Conservation (phyloP, 1,140 invertebrate genomes). For the Eumaeus atala region DNA sequence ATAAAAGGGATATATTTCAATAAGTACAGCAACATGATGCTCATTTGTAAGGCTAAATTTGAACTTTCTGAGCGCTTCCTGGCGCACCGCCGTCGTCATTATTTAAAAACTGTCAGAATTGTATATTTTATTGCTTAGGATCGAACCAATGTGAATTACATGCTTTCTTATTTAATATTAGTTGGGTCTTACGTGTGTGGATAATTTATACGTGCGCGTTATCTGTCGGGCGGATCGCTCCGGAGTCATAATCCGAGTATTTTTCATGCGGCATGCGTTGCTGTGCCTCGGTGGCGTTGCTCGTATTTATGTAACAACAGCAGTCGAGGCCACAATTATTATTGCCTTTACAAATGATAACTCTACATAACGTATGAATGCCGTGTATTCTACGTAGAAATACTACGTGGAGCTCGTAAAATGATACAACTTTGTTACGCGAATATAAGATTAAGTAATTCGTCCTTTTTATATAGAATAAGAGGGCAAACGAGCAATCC, state of each 20-base stretch:
- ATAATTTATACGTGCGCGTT: constrained; percentile 70
- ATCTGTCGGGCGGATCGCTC: constrained; percentile 62
- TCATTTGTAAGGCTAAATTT: constrained; percentile 27
- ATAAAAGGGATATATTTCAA: too few species aligned
- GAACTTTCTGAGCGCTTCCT: constrained; percentile 67
- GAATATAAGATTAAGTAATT: too few species aligned
- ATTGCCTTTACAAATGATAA: constrained; percentile 28
- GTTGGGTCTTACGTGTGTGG: constrained; percentile 64
- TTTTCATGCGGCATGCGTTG: constrained; percentile 57
- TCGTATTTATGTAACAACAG: constrained; percentile 59
- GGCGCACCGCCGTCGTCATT: constrained; percentile 64
- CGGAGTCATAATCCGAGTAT: constrained; percentile 69
- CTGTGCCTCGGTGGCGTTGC: constrained; percentile 35
- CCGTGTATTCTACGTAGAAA: not conserved
- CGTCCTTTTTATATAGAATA: too few species aligned
- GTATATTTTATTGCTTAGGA: constrained; percentile 63
- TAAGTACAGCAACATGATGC: not conserved
- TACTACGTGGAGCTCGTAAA: too few species aligned
- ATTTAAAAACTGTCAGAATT: constrained; percentile 72
- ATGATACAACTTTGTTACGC: too few species aligned
- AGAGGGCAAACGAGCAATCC: too few species aligned
- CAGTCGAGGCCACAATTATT: constrained; percentile 57
- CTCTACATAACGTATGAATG: not conserved
- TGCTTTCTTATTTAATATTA: constrained; percentile 73
- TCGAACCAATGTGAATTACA: constrained; percentile 64